Percentiles rank a stretch among this genome's conserved stretches.
phyloP scores from a whole-genome alignment of 2,113 vertebrate genomes.

The Trematocara zebra region DNA sequence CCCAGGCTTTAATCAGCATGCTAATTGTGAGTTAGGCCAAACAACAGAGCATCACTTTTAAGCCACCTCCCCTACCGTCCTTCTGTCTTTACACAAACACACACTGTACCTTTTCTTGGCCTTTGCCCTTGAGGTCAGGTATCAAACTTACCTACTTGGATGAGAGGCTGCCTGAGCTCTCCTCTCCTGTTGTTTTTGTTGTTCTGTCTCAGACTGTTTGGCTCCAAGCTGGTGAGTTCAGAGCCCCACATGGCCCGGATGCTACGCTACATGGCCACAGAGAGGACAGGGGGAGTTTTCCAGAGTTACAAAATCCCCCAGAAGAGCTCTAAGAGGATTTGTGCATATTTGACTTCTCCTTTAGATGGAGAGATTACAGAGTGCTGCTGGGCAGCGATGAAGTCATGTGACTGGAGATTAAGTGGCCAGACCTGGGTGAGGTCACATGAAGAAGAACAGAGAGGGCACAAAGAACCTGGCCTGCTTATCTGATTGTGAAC shows the following conservation, averaged over 20 bases:
- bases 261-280: background rate
- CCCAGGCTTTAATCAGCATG: slow-evolving; percentile 60
- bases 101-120: background rate
- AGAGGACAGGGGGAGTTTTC: background rate
- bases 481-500: background rate
- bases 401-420: slow-evolving; percentile 68
- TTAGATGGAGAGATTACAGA: slow-evolving; percentile 50
- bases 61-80: background rate
- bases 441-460: slow-evolving; percentile 51
- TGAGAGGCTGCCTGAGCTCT: background rate
- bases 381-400: slow-evolving; percentile 12
- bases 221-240: slow-evolving; percentile 7
- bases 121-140: slow-evolving; percentile 51
- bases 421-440: slow-evolving; percentile 26
- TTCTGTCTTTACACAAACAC: background rate
- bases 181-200: slow-evolving; percentile 23
- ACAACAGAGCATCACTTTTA: slow-evolving; percentile 53
- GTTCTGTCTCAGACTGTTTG: slow-evolving; percentile 30
- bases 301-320: slow-evolving; percentile 28
- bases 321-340: slow-evolving; percentile 60
- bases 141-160: background rate
- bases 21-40: slow-evolving; percentile 62
- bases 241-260: background rate
- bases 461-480: background rate
- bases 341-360: slow-evolving; percentile 59